Evolutionary conservation across 2,113 vertebrate genomes (phyloP).

Genomic region (Tenebrosternarchus preto): DNA sequence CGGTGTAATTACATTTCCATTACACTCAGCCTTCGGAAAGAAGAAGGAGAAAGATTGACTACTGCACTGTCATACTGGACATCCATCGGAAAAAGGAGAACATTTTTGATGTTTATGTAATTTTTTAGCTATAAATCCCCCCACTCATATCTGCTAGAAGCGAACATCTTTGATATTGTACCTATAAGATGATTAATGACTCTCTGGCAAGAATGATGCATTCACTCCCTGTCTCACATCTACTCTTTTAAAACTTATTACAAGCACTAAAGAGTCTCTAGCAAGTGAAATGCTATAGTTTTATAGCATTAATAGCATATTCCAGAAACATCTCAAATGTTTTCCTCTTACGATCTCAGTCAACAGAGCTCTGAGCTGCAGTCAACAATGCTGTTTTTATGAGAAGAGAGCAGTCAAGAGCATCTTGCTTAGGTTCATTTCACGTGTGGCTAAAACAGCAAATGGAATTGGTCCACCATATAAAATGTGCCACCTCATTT

Average conservation of each 20-base stretch:
- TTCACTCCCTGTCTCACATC: neutral
- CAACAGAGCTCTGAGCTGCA: neutral
- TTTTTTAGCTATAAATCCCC: neutral
- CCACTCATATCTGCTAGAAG: neutral
- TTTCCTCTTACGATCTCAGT: neutral
- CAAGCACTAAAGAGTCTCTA: no score
- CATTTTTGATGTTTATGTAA: neutral
- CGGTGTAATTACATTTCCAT: constrained; percentile 18
- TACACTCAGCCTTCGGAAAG: constrained; percentile 10
- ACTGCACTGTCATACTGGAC: neutral
- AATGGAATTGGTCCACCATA: constrained; percentile 47
- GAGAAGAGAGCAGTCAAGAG: constrained; percentile 24
- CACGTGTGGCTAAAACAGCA: constrained; percentile 53
- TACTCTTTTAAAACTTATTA: neutral
- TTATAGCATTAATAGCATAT: neutral
- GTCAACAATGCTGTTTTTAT: constrained; percentile 28
- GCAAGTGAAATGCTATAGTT: neutral
- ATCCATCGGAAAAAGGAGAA: neutral
- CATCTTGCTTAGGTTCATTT: constrained; percentile 43
- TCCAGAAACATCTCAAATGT: neutral
- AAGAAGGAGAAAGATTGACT: neutral
- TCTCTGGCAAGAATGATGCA: neutral
- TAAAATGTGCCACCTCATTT: constrained; percentile 49
- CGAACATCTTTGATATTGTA: neutral
- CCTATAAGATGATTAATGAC: neutral